Conservation (phyloP, 1,140 invertebrate species). For the Ceratosolen fusciceps region DNA sequence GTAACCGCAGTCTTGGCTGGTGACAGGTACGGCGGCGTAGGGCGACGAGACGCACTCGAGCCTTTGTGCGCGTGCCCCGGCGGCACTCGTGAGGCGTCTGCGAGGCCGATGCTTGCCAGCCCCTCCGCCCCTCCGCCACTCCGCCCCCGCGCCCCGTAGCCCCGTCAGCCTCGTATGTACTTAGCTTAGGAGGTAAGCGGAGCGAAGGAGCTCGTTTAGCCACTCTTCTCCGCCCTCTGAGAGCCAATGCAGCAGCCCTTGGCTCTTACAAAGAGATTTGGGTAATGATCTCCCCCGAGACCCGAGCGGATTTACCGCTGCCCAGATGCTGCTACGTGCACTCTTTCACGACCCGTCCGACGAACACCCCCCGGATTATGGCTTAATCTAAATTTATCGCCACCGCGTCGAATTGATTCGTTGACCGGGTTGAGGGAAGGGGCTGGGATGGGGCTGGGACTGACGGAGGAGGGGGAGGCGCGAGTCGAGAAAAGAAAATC, state of each 20-base stretch:
- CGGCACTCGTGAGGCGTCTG: neutral
- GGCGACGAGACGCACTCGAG: neutral
- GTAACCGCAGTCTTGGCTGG: neutral
- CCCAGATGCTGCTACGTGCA: neutral
- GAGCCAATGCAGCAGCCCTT: slow-evolving; percentile 5
- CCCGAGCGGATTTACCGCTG: neutral
- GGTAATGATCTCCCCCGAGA: slow-evolving; percentile 1
- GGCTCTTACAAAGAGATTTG: neutral
- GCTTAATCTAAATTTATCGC: no score
- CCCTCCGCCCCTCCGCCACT: no score
- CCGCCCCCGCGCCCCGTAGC: no score
- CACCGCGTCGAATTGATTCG: no score
- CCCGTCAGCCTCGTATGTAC: neutral
- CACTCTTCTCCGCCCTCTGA: slow-evolving; percentile 17
- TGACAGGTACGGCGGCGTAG: neutral
- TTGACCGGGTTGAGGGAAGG: no score
- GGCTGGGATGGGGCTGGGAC: no score
- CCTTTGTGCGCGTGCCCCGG: neutral
- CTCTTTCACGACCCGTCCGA: no score
- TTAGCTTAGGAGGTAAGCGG: slow-evolving; percentile 1
- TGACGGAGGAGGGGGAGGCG: no score
- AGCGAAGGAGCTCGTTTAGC: slow-evolving; percentile 7
- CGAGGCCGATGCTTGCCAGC: no score
- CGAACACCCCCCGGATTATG: no score
- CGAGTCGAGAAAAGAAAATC: no score